Base-by-base conservation (phyloP, 2,113 vertebrate species). In the Hippocampus zosterae region DNA sequence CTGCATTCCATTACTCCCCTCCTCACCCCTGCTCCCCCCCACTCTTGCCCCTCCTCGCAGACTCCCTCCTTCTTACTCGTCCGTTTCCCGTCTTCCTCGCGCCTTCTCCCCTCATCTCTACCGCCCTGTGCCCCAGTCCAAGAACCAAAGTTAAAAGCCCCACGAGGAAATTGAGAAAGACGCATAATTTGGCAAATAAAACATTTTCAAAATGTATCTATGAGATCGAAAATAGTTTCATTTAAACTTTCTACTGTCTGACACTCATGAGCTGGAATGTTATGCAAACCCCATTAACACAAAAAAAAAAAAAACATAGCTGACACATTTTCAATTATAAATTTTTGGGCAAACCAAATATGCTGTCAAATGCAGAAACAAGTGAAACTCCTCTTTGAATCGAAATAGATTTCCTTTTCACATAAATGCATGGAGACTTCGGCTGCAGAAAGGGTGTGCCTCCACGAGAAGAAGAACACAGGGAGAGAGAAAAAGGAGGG, bases 1-100 rank as follows among this genome's bases (percentile, higher is more conserved):
- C 92, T 88, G 87, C 92, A 93, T 93, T 93, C 92, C 92, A 92
- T 91, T 88, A 91, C 89, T 86, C 90, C 83, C 88, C 86, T 80
- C 73, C 82, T 85, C 65, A 52, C 71, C 68, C 83, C 77, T 68
- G 53, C 74, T 67, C 69, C 62, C 0, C 42, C 42, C 42, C 42
- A 48, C 73, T 27, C 25, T 27, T 27, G 80, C 77, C 83, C 85
- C 85, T 86, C 70, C 53, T 65, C 77, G 41, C 79, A 67, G 52
- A 73, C 86, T 68, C 81, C 67, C 75, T 85, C 76, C 63, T 74
- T 72, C 74, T 69, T 69, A 72, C 87, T 84, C 78, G 67, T 79
- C 29, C 29, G 71, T 70, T 73, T 75, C 79, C 77, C 40, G 44
- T 78, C 82, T 80, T 77, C 68, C 67, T 70, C 72, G 70, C 76